Evolutionary conservation across 2,888 invertebrate species (phyloP).

Genomic region (Stenurella melanura): DNA sequence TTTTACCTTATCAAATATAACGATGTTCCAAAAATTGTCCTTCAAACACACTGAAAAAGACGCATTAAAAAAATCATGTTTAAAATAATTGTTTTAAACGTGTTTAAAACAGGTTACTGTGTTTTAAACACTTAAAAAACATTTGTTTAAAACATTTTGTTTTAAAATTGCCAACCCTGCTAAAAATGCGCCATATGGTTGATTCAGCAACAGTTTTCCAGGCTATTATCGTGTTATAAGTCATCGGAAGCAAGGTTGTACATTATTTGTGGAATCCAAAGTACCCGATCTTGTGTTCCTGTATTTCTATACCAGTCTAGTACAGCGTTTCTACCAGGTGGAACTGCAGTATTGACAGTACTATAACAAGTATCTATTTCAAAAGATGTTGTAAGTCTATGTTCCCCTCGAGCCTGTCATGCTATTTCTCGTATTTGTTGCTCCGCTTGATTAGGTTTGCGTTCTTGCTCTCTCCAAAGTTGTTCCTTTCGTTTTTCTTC

Average conservation of each 20-base stretch:
- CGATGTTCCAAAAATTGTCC: no score
- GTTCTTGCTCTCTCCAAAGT: constrained; percentile 81
- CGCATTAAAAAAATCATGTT: no score
- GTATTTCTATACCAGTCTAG: constrained; percentile 84
- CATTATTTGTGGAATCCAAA: constrained; percentile 74
- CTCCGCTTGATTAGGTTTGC: constrained; percentile 83
- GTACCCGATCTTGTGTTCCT: constrained; percentile 81
- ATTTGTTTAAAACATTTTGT: no score
- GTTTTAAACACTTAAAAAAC: no score
- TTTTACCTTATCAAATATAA: no score
- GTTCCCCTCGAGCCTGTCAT: constrained; percentile 81
- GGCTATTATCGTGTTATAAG: constrained; percentile 84
- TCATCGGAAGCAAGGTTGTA: constrained; percentile 88
- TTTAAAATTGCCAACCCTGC: no score
- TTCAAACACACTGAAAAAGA: no score
- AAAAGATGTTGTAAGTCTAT: constrained; percentile 75
- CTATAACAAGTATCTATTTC: constrained; percentile 68
- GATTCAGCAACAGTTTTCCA: constrained; percentile 78
- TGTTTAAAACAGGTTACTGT: no score
- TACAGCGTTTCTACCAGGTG: constrained; percentile 82
- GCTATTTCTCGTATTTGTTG: constrained; percentile 82
- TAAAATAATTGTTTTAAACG: no score
- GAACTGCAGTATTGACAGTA: constrained; percentile 72
- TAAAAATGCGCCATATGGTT: constrained; percentile 81
- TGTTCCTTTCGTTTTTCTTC: constrained; percentile 78